A percentile compares a stretch with the other conserved stretches of the same genome.
phyloP scores from a whole-genome alignment of 2,888 invertebrate genomes.

The Amorpha juglandis region DNA sequence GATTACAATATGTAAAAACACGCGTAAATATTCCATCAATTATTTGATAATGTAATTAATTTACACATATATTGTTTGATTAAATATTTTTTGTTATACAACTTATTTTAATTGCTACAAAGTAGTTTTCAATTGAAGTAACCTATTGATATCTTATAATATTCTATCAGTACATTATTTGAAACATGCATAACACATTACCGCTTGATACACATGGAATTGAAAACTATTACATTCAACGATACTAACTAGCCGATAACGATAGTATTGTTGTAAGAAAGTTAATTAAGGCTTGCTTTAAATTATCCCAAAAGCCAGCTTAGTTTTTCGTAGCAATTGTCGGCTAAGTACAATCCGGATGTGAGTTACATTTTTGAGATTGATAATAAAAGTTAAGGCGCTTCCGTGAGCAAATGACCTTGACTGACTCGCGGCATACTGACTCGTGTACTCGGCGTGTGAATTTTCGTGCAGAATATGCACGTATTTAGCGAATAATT shows the following conservation, averaged over 20 bases:
- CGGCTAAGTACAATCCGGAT: too few relatives aligned
- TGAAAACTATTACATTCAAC: slow-evolving; percentile 12
- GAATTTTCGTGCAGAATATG: too few relatives aligned
- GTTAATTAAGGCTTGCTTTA: too few relatives aligned
- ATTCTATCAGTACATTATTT: slow-evolving; percentile 14
- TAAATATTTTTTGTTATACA: slow-evolving; percentile 4
- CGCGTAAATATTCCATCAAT: slow-evolving; percentile 6
- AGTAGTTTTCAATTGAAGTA: slow-evolving; percentile 4
- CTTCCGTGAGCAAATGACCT: too few relatives aligned
- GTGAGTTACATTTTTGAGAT: too few relatives aligned
- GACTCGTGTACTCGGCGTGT: too few relatives aligned
- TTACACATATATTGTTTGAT: slow-evolving; percentile 21
- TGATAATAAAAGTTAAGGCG: too few relatives aligned
- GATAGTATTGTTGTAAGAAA: background rate
- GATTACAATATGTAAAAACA: background rate
- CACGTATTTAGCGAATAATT: too few relatives aligned
- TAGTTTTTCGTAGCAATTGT: too few relatives aligned
- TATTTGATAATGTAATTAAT: slow-evolving; percentile 26
- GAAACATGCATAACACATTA: slow-evolving; percentile 16
- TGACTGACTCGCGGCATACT: too few relatives aligned
- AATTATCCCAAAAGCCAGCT: too few relatives aligned
- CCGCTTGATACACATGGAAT: background rate
- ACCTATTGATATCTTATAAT: slow-evolving; percentile 8
- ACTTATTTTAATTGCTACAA: background rate
- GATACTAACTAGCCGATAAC: slow-evolving; percentile 10